Conservation (phyloP, 2,113 vertebrate genomes). For the Anhinga anhinga region DNA sequence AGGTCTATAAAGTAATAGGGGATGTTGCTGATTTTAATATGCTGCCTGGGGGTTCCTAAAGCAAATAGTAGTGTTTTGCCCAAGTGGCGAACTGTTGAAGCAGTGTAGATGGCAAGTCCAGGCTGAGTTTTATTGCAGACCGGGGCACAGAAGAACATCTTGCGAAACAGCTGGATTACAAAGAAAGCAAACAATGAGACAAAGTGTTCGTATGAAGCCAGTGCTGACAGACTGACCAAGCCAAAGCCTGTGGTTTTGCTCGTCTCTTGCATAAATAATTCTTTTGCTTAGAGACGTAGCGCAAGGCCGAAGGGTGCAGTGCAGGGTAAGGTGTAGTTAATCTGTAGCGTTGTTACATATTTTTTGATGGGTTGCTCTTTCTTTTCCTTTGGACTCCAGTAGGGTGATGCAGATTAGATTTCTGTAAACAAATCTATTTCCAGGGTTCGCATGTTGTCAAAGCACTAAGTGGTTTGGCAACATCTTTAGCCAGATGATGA, state of each 20-base stretch:
- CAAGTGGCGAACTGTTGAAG: neutral
- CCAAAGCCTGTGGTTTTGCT: neutral
- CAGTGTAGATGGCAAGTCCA: rapidly evolving
- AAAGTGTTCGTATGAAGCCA: neutral
- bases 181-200: neutral
- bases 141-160: neutral
- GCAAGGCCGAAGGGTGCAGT: neutral
- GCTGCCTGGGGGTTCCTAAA: neutral
- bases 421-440: neutral
- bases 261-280: neutral
- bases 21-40: neutral
- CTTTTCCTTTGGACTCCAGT: neutral
- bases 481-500: neutral
- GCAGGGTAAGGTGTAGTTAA: neutral
- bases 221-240: neutral
- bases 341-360: rapidly evolving
- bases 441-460: neutral
- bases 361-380: neutral
- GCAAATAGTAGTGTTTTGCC: neutral
- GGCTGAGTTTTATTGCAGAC: neutral
- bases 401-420: neutral
- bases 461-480: neutral
- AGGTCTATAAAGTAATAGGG: neutral
- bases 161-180: neutral
- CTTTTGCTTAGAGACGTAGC: neutral